These are phyloP conservation scores for Psittacula derbiana DNA, from an alignment of 2,797 vertebrate genomes.

Conservation along the genomic window DNA sequence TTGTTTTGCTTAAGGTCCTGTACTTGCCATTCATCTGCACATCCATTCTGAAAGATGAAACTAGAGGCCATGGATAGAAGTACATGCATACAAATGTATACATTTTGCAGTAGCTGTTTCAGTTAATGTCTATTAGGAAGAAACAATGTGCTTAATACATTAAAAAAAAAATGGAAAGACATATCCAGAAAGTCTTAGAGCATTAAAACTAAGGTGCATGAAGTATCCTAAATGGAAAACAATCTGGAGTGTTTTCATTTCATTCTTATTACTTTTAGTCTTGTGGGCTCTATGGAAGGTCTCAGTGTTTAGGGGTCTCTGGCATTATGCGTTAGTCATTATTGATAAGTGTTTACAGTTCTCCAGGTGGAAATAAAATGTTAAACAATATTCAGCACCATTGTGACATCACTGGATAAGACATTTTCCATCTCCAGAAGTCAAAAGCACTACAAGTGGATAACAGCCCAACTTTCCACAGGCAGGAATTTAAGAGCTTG, in stretches of 20 bases:
- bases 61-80: neutral
- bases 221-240: neutral
- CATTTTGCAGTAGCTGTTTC: neutral
- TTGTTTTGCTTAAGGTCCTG: neutral
- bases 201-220: neutral
- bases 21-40: neutral
- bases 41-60: neutral
- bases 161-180: neutral
- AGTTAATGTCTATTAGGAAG: neutral
- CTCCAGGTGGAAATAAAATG: neutral
- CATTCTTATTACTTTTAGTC: neutral
- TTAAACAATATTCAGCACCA: neutral
- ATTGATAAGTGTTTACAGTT: neutral
- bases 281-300: neutral
- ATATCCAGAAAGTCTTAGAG: neutral
- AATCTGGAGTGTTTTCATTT: neutral
- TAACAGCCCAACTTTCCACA: neutral
- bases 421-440: neutral
- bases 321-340: neutral
- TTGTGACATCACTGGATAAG: neutral
- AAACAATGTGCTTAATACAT: neutral
- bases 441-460: neutral
- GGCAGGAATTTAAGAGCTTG: slow-evolving; percentile 4
- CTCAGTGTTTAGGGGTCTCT: neutral
- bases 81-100: neutral